phyloP scores from a whole-genome alignment of 2,113 vertebrate species.

The Urocolius indicus region DNA sequence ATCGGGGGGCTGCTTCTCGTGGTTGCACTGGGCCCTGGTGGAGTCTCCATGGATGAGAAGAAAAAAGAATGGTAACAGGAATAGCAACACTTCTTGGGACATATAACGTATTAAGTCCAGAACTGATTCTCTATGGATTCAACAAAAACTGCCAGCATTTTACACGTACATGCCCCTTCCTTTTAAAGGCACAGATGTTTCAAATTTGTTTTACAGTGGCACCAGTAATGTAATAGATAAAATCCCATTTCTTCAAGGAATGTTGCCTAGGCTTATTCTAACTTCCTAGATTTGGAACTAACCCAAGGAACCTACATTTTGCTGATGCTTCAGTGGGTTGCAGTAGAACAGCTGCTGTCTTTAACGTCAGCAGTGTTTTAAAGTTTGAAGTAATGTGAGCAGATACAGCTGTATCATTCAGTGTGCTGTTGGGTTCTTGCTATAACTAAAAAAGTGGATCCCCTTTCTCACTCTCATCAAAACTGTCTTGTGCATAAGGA shows the following conservation, averaged over 20 bases:
- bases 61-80: constrained; percentile 95
- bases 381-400: constrained; percentile 68
- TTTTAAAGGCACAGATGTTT: constrained; percentile 78
- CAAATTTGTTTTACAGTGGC: constrained; percentile 75
- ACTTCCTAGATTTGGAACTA: constrained; percentile 62
- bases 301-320: constrained; percentile 54
- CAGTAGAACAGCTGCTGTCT: constrained; percentile 34
- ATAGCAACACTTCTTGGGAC: constrained; percentile 49
- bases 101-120: constrained; percentile 46
- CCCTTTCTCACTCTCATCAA: neutral
- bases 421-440: constrained; percentile 52
- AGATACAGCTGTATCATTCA: constrained; percentile 45
- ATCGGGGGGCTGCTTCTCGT: constrained; percentile 95
- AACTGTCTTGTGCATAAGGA: constrained; percentile 24
- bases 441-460: constrained; percentile 59
- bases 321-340: constrained; percentile 45
- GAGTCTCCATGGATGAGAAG: constrained; percentile 99
- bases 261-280: constrained; percentile 42
- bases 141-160: constrained; percentile 73
- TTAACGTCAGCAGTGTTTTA: constrained; percentile 1
- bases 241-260: constrained; percentile 50
- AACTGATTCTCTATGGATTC: constrained; percentile 67
- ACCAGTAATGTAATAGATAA: constrained; percentile 58
- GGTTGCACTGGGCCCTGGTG: constrained; percentile 95
- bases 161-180: constrained; percentile 53